A percentile compares a stretch with the other conserved stretches of the same genome.
These are phyloP conservation scores for Halcyon smyrnensis DNA, from an alignment of 2,797 vertebrate species.

Conservation along the genomic window DNA sequence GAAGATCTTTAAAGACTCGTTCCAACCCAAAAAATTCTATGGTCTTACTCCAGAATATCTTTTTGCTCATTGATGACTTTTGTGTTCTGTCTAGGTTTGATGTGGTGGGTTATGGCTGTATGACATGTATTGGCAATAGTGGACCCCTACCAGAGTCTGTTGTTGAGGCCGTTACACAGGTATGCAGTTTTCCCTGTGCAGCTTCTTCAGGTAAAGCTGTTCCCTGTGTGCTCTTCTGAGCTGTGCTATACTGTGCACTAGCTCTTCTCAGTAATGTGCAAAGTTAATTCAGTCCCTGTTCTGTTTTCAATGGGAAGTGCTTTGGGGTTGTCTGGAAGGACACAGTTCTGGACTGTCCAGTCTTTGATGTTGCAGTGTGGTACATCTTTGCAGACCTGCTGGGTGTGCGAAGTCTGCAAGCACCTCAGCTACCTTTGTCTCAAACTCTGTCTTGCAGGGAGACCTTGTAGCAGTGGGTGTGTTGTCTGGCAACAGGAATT, in stretches of 20 bases:
- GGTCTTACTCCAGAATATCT: not conserved
- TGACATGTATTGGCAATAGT: constrained; percentile 99
- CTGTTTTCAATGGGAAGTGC: not conserved
- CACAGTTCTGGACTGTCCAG: not conserved
- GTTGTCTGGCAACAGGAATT: constrained; percentile 96
- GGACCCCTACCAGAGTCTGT: constrained; percentile 93
- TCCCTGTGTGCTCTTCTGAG: not conserved
- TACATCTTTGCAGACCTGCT: not conserved
- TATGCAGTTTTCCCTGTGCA: constrained; percentile 58
- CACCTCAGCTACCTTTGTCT: not conserved
- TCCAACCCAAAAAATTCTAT: not conserved
- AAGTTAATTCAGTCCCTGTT: not conserved
- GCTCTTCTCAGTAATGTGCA: not conserved
- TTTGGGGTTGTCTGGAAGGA: not conserved
- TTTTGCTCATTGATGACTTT: not conserved
- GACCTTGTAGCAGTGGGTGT: constrained; percentile 93
- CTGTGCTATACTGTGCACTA: not conserved
- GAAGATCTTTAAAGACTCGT: not conserved
- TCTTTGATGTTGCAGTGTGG: not conserved
- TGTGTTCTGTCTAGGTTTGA: constrained; percentile 85
- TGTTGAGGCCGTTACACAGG: constrained; percentile 93
- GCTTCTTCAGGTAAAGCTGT: not conserved
- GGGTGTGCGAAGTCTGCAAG: not conserved
- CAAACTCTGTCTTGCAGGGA: constrained; percentile 78
- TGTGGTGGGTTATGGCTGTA: constrained; percentile 97